phyloP scores from a whole-genome alignment of 2,113 vertebrate genomes.

The Todiramphus chloris region DNA sequence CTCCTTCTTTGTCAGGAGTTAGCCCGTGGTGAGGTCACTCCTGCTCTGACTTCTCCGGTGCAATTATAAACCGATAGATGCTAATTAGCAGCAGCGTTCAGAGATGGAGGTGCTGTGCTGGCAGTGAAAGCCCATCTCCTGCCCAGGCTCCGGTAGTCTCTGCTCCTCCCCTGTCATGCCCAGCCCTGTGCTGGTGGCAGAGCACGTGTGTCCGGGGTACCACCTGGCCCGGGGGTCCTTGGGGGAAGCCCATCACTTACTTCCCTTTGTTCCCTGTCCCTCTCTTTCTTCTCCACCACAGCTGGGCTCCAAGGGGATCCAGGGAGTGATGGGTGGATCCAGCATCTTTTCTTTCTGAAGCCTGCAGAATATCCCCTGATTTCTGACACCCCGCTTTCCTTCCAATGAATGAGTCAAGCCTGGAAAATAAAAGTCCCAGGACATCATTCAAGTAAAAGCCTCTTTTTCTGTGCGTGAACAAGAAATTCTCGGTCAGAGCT shows the following conservation, averaged over 20 bases:
- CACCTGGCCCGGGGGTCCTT: rapidly evolving
- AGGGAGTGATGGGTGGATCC: background rate
- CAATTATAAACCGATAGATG: background rate
- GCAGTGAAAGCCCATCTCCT: background rate
- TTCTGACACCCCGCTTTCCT: background rate
- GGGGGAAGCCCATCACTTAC: background rate
- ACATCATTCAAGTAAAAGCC: background rate
- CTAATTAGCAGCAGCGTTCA: background rate
- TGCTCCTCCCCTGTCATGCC: background rate
- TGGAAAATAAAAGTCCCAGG: background rate
- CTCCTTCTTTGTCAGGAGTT: background rate
- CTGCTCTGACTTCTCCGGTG: background rate
- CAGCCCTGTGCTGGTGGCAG: background rate
- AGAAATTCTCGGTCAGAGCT: background rate
- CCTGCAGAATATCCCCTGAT: background rate
- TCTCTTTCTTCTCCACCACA: background rate
- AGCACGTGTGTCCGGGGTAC: background rate
- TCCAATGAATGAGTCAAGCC: background rate
- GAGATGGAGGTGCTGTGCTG: background rate
- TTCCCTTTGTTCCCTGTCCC: background rate
- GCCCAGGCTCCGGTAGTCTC: background rate
- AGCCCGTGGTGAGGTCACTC: background rate
- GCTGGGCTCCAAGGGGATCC: background rate
- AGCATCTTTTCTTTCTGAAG: background rate
- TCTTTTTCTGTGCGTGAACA: background rate